Evolutionary conservation across 2,113 vertebrate genomes (phyloP).

Genomic region (Psittacula cyanocephala): DNA sequence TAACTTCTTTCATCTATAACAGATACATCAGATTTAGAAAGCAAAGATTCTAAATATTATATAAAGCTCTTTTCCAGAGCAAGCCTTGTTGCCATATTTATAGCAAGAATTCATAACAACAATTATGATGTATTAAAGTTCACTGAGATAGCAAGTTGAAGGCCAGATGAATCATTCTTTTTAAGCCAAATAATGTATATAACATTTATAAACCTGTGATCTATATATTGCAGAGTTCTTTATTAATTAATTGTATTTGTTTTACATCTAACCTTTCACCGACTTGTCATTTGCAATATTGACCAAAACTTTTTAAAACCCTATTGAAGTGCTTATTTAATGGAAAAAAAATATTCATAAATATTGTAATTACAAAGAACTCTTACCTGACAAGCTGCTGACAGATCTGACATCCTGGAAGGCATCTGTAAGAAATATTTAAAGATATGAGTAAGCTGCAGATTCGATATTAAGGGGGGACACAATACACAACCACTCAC

Average conservation of each 20-base stretch:
- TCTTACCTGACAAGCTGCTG: conserved; percentile 96
- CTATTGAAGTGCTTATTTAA: not conserved
- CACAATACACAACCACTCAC: not conserved
- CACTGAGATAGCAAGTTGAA: not conserved
- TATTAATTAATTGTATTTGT: not conserved
- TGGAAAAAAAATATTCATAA: not conserved
- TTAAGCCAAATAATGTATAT: not conserved
- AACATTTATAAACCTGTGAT: not conserved
- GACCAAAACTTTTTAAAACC: not conserved
- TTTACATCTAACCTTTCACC: not conserved
- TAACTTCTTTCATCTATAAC: not conserved
- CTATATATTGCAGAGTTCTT: not conserved
- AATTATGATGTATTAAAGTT: not conserved
- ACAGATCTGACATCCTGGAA: conserved; percentile 99
- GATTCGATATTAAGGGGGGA: not conserved
- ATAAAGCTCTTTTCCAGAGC: not conserved
- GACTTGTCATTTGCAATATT: not conserved
- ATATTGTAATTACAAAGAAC: not conserved
- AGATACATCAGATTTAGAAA: not conserved
- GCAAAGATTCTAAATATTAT: not conserved
- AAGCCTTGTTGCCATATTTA: not conserved
- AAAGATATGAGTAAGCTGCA: not conserved
- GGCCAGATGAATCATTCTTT: not conserved
- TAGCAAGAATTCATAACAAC: not conserved
- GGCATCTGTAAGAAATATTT: conserved; percentile 84